Conservation (phyloP, 37 sponge, comb jelly and placozoan species). For the Amphimedon queenslandica region DNA sequence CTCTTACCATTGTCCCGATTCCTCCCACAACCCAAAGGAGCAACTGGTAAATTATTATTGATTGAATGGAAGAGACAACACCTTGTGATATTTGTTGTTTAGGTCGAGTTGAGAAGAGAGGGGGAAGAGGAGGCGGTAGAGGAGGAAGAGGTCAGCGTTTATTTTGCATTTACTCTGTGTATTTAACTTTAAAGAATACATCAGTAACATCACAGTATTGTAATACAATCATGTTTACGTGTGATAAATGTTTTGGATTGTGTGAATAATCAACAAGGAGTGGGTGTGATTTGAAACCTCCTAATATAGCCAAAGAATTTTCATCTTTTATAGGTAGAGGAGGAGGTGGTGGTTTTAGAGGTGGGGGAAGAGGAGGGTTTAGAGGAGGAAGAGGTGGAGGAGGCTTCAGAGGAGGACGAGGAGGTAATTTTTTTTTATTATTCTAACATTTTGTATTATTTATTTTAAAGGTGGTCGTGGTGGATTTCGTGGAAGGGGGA, state of each 20-base stretch:
- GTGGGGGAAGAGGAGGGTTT: slow-evolving; percentile 16
- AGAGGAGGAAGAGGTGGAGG: slow-evolving; percentile 24
- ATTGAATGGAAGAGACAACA: not conserved
- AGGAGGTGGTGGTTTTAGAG: slow-evolving; percentile 41
- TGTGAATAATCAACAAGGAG: no score
- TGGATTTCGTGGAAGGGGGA: slow-evolving; percentile 12
- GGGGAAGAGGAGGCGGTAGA: slow-evolving; percentile 50
- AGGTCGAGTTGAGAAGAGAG: slow-evolving; percentile 5
- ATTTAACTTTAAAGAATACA: no score
- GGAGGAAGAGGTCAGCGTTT: slow-evolving; percentile 37
- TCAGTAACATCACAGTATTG: no score
- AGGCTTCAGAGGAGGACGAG: slow-evolving; percentile 42
- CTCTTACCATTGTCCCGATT: slow-evolving; percentile 87
- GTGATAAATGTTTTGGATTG: no score
- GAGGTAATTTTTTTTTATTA: not conserved
- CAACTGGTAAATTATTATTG: not conserved
- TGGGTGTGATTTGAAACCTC: no score
- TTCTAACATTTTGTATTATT: not conserved
- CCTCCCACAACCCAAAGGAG: slow-evolving; percentile 71
- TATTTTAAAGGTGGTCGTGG: slow-evolving; percentile 3
- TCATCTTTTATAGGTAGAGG: slow-evolving; percentile 25
- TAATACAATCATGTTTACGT: no score
- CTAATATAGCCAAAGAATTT: no score
- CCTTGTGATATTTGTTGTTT: not conserved
- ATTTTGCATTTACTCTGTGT: not conserved